Evolutionary conservation across 2,113 vertebrate species (phyloP), one percentile per base, ranked within the genome.

Genomic region (Pachycephala philippinensis): DNA sequence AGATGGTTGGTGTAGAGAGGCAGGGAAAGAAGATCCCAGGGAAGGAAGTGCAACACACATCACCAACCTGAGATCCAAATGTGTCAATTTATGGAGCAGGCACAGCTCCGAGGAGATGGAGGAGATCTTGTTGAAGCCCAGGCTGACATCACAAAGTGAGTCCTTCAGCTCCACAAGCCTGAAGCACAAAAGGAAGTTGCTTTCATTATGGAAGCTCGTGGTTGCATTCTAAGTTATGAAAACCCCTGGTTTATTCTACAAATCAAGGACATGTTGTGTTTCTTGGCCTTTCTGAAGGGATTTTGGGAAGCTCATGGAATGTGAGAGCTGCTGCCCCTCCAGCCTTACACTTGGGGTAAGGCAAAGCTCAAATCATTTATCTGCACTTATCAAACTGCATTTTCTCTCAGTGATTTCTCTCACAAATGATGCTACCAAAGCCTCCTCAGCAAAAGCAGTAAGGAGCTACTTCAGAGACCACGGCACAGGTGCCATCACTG

Each of bases 91-190:
- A 15, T 97, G 98, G 79, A 99, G 98, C 85, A 95, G 68, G 93
- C 98, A 98, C 40, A 99, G 93, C 65, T 98, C 98, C 9, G 93
- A 84, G 60, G 98, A 97, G 76, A 99, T 30, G 64, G 82, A 97
- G n/a, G 97, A 97, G 81, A 99, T 97, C 92, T 97, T 99, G 97
- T 99, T 99, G 98, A 99, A 99, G 78, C 98, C 98, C 72, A 99
- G 97, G 94, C 97, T 99, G 81, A 99, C 83, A 71, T 99, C 99
- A 80, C 97, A 98, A 22, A 99, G 56, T 0, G 98, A 98, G 28
- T 98, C 98, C 11, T 98, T 98, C 87, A 99, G 93, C 90, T 99
- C 98, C 79, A 97, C 30, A 35, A 99, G 97, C 97, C 99, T 99
- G 97, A 57, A 98, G 97, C 21, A 83, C 92, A 94, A 72, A 44